Base-by-base conservation (phyloP, 2,797 vertebrate genomes). In the Coregonus sp. region DNA sequence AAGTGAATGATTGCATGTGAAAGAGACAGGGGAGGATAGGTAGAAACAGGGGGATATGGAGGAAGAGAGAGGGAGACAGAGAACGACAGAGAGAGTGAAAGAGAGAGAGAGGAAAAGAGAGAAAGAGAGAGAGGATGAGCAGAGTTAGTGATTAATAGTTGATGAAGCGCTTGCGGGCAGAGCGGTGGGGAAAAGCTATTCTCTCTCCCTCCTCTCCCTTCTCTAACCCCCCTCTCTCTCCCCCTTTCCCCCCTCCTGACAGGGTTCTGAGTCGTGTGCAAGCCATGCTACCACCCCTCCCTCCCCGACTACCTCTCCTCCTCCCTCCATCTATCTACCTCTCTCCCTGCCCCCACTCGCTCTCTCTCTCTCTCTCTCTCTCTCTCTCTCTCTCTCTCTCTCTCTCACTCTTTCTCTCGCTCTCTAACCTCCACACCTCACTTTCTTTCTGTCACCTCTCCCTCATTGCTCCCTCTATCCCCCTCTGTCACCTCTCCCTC, bases 81-180 rank as follows among this genome's bases (percentile, higher is more conserved):
- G 1, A 65, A 54, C 40, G 50, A 51, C 14, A 70, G 75, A 71
- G 75, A 50, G 35, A 85, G 25, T 1, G 25, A 25, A 25, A 83
- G 84, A 83, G 82, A 89, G 78, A 84, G 84, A 85, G 84, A 81
- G 84, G 84, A 75, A 82, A 82, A 73, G 72, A 85, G 83, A 88
- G 82, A 84, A 79, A 84, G 83, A 84, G 71, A 77, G 70, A 47
- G 47, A 87, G 80, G 73, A 85, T 82, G 78, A 85, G 85, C 80
- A 87, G 79, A 84, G 86, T 87, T 86, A 76, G 76, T 89, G 86
- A 91, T 91, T 84, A 91, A 91, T 91, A 91, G 88, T 91, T 91
- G 89, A 92, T 92, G 88, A 91, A 87, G 85, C 80, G 87, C 92
- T 94, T 84, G 91, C 82, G 81, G 93, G 91, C 90, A 93, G 84